Evolutionary conservation across 92 coral and sea anemone species (phyloP), one percentile per base, ranked within the genome.

Genomic region (Phenganax stokvisi): DNA sequence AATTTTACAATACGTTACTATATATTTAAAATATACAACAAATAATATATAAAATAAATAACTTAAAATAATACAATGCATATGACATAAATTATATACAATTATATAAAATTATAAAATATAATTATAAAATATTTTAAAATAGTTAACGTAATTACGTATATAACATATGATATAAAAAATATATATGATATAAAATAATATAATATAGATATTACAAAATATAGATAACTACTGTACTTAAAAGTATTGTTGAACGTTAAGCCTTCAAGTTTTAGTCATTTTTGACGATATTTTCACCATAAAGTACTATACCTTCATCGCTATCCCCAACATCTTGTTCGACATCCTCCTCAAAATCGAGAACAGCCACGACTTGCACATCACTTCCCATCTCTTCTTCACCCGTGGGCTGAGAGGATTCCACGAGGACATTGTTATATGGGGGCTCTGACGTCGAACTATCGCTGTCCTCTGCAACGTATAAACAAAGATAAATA

Each of bases 341-440:
- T 3, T 51, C 76, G 9, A 37, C 30, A 54, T 72, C 76, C 51
- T 72, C 76, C 12, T 72, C 76, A 12, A 72, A 54, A 27, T 72
- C 76, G 44, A 72, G 57, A 16, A 72, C 76, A 29, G 76, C 76
- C 28, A 72, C 51, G 56, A 72, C 76, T 44, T 72, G 76, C 0
- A 72, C 57, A 29, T 72, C 76, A 72, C 44, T 25, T 55, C 58
- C 31, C 20, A 51, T 51, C 20, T 37, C 72, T 16, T 72, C 76
- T 9, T 72, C 76, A 51, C 58, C 51, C 5, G 72, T 47, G 72
- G 72, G 72, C 47, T 66, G 72, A 66, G 72, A 20, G 51, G 72
- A 66, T 13, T 29, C 72, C 7, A 51, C 72, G 16, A 51, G 72
- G 15, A 7, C 51, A 30, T 10, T 27, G 47, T 37, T 3, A 16